Evolutionary conservation across 2,888 invertebrate species (phyloP), one percentile per base, ranked within the genome.

Genomic region (Monochamus alternatus): DNA sequence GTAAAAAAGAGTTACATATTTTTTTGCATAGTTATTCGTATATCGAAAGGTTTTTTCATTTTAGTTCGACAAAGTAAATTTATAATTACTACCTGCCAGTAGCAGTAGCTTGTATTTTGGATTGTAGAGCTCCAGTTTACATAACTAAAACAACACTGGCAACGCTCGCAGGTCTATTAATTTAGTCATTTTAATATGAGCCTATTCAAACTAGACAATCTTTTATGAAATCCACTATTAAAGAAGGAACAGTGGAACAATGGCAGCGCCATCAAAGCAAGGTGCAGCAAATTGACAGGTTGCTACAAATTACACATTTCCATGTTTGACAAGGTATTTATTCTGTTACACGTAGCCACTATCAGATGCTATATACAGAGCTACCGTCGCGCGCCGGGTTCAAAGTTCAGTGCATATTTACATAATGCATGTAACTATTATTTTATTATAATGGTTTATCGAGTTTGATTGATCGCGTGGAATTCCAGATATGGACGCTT

Each of bases 241-340:
- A 58, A 69, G 32, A 14, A 43, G 51, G 12, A 70, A 30, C 51
- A 52, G 51, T 32, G 51, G 22, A 71, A 72, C 55, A 55, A 38
- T 43, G 64, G 64, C 30, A 32, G 22, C 7, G 14, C 51, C 10
- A 63, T 44, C 44, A 58, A 43, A 47, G 64, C 64, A 58, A 65
- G 47, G 66, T 47, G 22, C 51, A 66, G 59, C 58, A 43, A 59
- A 73, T 73, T 73, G 73, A 73, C 66, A 73, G 73, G 59, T 73
- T 59, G 66, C 59, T 73, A 73, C 73, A 73, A 73, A 73, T 66
- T 66, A 73, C 66, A 60, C 47, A 60, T 73, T 68, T 58, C 64
- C 55, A 66, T 73, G 73, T 73, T 73, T 73, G 73, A 73, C 73
- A 60, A 66, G 59, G 73, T 66, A 73, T 66, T 73, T 65, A 73